These are phyloP conservation scores for Dendrolimus punctatus DNA, from an alignment of 1,140 invertebrate species.

Conservation along the genomic window DNA sequence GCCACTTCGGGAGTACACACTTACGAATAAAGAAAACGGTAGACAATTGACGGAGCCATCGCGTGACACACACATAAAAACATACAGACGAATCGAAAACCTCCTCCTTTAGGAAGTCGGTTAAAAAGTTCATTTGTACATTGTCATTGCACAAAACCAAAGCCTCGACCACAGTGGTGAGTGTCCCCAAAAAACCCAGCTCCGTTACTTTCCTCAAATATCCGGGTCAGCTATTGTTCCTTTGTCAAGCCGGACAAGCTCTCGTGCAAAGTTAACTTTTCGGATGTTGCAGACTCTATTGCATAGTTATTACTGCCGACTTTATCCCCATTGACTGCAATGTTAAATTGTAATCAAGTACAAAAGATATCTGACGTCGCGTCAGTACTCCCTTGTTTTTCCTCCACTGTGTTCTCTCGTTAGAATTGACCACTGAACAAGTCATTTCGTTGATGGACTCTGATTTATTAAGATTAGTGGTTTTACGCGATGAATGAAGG, in stretches of 20 bases:
- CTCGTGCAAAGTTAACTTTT: conserved; percentile 36
- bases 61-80: no score
- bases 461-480: background rate
- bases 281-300: conserved; percentile 18
- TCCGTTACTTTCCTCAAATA: conserved; percentile 40
- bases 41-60: no score
- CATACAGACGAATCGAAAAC: no score
- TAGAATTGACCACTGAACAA: conserved; percentile 7
- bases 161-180: no score
- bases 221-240: conserved; percentile 55
- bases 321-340: conserved; percentile 18
- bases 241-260: conserved; percentile 47
- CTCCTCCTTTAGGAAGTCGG: no score
- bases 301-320: conserved; percentile 12
- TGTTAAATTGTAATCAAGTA: conserved; percentile 21
- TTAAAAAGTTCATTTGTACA: no score
- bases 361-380: conserved; percentile 45
- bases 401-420: conserved; percentile 15
- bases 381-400: conserved; percentile 32
- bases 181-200: conserved; percentile 20
- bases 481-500: no score
- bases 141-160: no score
- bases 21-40: no score
- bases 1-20: no score
- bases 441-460: background rate